These are phyloP conservation scores for Upupa epops DNA, from an alignment of 2,113 vertebrate genomes.

Conservation along the genomic window DNA sequence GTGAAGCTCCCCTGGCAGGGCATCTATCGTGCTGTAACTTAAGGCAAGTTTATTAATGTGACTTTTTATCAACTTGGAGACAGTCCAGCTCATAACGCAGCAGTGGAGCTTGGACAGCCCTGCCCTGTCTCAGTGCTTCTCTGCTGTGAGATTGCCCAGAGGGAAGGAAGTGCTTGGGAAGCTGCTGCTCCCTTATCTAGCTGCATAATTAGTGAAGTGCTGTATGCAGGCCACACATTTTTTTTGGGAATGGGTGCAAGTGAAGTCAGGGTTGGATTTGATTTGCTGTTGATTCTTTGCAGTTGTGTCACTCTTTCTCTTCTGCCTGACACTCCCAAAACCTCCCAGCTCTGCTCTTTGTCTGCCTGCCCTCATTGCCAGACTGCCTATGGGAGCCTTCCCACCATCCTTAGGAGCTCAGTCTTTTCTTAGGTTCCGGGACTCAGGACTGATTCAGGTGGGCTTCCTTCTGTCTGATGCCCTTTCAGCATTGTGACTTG, in stretches of 20 bases:
- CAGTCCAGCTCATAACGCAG: neutral
- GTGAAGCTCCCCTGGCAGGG: conserved; percentile 26
- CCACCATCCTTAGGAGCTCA: neutral
- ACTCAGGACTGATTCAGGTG: neutral
- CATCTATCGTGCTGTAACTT: neutral
- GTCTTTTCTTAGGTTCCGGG: neutral
- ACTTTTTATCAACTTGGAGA: conserved; percentile 37
- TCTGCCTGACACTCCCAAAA: neutral
- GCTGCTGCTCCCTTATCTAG: neutral
- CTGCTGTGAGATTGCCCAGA: neutral
- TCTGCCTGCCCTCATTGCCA: neutral
- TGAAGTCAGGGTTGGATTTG: neutral
- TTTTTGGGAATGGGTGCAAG: neutral
- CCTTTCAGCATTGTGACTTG: neutral
- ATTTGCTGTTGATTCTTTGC: neutral
- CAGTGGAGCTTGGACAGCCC: neutral
- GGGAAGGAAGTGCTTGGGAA: neutral
- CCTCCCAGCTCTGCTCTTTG: neutral
- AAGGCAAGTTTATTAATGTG: conserved; percentile 32
- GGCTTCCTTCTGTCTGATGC: fast-evolving
- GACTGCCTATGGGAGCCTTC: fast-evolving
- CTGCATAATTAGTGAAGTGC: fast-evolving
- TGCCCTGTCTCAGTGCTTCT: neutral
- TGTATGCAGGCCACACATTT: neutral
- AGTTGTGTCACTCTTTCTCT: neutral